A percentile compares a stretch with the other conserved stretches of the same genome.
These are phyloP conservation scores for Turritopsis dohrnii DNA, from an alignment of 30 jellyfish, hydroid and myxozoan species.

Conservation along the genomic window DNA sequence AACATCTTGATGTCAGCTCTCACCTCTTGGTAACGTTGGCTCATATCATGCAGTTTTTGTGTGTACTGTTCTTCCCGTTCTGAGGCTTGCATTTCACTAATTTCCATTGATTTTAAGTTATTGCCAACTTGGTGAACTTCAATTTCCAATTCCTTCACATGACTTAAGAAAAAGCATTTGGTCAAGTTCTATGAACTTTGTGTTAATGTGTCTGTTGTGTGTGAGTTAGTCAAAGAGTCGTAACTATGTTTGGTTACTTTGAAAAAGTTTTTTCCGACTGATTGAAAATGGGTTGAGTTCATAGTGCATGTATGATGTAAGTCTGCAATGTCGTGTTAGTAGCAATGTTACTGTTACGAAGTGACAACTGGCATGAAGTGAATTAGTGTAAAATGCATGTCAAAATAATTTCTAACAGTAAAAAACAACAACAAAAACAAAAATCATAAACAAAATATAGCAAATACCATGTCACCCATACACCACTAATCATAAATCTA, in stretches of 20 bases:
- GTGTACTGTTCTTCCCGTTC: constrained; percentile 77
- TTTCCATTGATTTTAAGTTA: constrained; percentile 77
- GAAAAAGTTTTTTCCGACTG: too few species aligned
- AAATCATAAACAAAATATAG: not conserved
- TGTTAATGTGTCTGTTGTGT: not conserved
- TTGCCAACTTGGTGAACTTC: constrained; percentile 83
- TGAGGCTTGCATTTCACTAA: constrained; percentile 83
- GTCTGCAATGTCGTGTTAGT: not conserved
- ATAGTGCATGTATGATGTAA: not conserved
- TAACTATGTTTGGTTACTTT: too few species aligned
- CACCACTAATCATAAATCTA: not conserved
- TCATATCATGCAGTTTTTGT: constrained; percentile 68
- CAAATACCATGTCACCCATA: not conserved
- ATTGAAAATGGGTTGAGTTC: not conserved
- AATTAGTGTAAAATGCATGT: too few species aligned
- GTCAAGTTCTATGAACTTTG: not conserved
- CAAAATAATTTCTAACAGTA: too few species aligned
- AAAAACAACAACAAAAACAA: not conserved
- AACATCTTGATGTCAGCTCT: not conserved
- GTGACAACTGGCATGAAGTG: not conserved
- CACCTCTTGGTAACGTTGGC: constrained; percentile 80
- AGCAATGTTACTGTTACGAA: not conserved
- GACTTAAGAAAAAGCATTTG: constrained; percentile 16
- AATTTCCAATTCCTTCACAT: constrained; percentile 69
- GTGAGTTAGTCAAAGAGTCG: not conserved